Conservation (phyloP, 2,113 vertebrate species). For the Sprattus sprattus region DNA sequence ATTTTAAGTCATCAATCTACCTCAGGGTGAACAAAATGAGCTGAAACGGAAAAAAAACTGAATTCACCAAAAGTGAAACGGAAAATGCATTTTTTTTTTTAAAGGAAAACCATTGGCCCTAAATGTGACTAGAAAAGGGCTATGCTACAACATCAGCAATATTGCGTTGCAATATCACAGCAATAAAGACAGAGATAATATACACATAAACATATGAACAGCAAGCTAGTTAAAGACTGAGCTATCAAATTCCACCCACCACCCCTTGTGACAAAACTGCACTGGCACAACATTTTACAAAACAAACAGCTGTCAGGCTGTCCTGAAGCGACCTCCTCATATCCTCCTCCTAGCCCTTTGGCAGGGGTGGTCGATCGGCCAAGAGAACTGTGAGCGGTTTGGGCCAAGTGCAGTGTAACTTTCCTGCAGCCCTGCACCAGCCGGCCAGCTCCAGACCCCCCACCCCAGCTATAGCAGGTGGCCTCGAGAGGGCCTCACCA, state of each 20-base stretch:
- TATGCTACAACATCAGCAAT: neutral
- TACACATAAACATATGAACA: neutral
- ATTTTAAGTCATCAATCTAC: too few relatives aligned
- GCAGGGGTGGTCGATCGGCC: neutral
- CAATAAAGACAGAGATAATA: neutral
- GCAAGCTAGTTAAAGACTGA: neutral
- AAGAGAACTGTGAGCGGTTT: neutral
- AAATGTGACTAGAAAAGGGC: neutral
- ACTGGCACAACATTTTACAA: neutral
- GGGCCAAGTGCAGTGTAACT: neutral
- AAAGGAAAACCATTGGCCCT: too few relatives aligned
- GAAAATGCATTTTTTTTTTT: too few relatives aligned
- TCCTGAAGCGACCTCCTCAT: neutral
- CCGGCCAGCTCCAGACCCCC: neutral
- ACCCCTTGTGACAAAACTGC: neutral
- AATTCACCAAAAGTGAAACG: too few relatives aligned
- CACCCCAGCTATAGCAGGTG: neutral
- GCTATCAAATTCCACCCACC: neutral
- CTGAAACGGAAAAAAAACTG: too few relatives aligned
- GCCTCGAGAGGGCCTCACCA: neutral
- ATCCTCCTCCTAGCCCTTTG: neutral
- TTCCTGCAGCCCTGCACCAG: neutral
- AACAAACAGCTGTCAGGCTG: constrained; percentile 24
- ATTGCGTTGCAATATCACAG: neutral
- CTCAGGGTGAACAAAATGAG: too few relatives aligned